These are phyloP conservation scores for Trichomalopsis sarcophagae DNA, from an alignment of 1,140 invertebrate genomes.

Conservation along the genomic window DNA sequence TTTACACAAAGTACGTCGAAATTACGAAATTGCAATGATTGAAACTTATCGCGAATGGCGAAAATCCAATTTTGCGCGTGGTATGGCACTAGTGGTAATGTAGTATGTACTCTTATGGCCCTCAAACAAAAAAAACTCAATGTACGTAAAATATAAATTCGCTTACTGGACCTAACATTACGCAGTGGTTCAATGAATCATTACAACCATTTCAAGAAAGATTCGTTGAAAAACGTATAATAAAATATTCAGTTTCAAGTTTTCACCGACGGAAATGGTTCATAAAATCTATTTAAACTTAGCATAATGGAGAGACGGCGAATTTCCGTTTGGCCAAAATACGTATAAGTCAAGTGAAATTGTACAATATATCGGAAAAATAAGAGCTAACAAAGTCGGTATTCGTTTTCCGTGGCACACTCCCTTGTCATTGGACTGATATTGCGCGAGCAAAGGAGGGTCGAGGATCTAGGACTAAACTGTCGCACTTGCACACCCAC, in stretches of 20 bases:
- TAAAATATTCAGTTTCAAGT: neutral
- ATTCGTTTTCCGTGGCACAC: neutral
- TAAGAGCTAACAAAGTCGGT: conserved; percentile 15
- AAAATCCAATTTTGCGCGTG: neutral
- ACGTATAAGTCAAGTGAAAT: conserved; percentile 3
- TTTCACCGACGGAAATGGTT: neutral
- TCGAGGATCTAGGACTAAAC: conserved; percentile 18
- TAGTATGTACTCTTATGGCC: neutral
- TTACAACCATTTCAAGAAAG: conserved; percentile 4
- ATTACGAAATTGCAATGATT: neutral
- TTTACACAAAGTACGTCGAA: neutral
- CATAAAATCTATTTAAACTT: neutral
- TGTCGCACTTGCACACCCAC: conserved; percentile 23
- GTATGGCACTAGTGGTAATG: neutral
- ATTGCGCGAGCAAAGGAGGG: neutral
- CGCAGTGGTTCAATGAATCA: conserved; percentile 1
- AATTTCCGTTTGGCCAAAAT: conserved; percentile 32
- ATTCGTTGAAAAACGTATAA: conserved; percentile 15
- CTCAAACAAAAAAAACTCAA: conserved; percentile 1
- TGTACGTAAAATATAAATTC: conserved; percentile 11
- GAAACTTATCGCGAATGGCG: neutral
- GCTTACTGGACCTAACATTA: neutral
- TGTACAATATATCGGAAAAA: conserved; percentile 4
- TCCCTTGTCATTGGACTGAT: conserved; percentile 27
- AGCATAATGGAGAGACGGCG: conserved; percentile 2